A percentile compares a stretch with the other conserved stretches of the same genome.
phyloP scores from a whole-genome alignment of 2,797 vertebrate species.

The Clangula hyemalis region DNA sequence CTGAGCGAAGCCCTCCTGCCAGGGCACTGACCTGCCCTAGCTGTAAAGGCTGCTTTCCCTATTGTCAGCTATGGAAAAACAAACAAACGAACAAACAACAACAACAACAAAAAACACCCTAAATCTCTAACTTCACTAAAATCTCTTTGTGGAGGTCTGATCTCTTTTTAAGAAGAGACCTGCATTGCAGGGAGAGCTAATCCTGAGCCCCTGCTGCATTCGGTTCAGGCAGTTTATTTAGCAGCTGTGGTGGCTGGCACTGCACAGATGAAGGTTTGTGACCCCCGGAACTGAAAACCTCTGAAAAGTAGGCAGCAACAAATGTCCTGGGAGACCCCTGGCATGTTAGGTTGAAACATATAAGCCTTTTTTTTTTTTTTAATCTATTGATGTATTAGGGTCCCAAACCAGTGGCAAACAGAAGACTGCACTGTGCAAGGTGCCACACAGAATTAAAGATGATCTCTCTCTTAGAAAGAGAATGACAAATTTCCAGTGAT shows the following conservation, averaged over 20 bases:
- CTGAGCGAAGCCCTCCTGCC: background rate
- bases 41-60: background rate
- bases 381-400: background rate
- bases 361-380: background rate
- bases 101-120: too few relatives aligned
- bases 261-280: background rate
- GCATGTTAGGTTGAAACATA: background rate
- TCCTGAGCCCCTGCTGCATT: background rate
- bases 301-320: background rate
- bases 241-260: background rate
- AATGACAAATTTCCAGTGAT: background rate
- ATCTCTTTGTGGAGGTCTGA: background rate
- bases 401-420: background rate
- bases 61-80: background rate
- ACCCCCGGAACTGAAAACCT: background rate
- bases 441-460: background rate
- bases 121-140: background rate
- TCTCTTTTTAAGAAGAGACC: background rate
- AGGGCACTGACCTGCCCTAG: background rate
- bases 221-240: accelerated
- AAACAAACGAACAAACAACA: background rate
- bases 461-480: background rate
- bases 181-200: background rate
- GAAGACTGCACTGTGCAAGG: background rate
- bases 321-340: background rate